Evolutionary conservation across 2,888 invertebrate genomes (phyloP), one percentile per base, ranked within the genome.

Genomic region (Elysia crispata): DNA sequence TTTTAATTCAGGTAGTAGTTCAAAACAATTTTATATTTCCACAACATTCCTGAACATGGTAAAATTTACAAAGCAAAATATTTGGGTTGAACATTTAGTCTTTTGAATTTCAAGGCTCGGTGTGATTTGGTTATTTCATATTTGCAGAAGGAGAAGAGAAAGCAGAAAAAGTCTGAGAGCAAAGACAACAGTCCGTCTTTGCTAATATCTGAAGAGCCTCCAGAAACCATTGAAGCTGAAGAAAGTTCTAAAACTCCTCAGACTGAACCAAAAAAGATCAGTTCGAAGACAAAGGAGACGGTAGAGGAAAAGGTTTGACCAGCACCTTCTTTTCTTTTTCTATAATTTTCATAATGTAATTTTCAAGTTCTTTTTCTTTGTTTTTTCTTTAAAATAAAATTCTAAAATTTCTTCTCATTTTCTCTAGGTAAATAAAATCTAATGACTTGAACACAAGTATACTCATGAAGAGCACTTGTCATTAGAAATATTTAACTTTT

Each of bases 61-160:
- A 3, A 5, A 33, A n/a, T 31, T 70, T 13, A 30, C 18, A 30
- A 25, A n/a, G n/a, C n/a, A n/a, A n/a, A n/a, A n/a, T n/a, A n/a
- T n/a, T n/a, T n/a, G n/a, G n/a, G n/a, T n/a, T n/a, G n/a, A n/a
- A n/a, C n/a, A n/a, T n/a, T n/a, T n/a, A n/a, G n/a, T n/a, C n/a
- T n/a, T n/a, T n/a, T n/a, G n/a, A n/a, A n/a, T n/a, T n/a, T n/a
- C n/a, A n/a, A n/a, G n/a, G n/a, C n/a, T n/a, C n/a, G n/a, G n/a
- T n/a, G n/a, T n/a, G n/a, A n/a, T n/a, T n/a, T n/a, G 6, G 0
- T 64, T 57, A 28, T n/a, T n/a, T 73, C 57, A 0, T 60, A 13
- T 57, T 30, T 50, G n/a, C 80, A 87, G 86, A 86, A 86, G 76
- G 83, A 86, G 31, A 87, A 90, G 79, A 85, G 86, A 82, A 86